Percentiles rank a stretch among this genome's conserved stretches.
Evolutionary conservation across 1,140 invertebrate genomes (phyloP).

Genomic region (Zaprionus taronus): DNA sequence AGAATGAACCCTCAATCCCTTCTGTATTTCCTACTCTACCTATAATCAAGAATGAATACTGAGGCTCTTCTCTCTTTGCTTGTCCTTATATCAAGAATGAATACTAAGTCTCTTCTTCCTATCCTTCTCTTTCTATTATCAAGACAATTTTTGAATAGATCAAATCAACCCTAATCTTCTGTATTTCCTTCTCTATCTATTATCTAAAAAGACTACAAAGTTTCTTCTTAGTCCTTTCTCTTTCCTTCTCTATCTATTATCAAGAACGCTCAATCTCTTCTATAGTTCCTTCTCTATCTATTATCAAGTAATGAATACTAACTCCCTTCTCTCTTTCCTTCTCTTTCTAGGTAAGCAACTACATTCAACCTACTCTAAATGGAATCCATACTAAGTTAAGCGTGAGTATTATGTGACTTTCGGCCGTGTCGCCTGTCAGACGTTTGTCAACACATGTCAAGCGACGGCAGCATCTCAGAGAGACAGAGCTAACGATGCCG

Average conservation of each 20-base stretch:
- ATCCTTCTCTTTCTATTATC: too few relatives aligned
- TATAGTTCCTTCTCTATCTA: too few relatives aligned
- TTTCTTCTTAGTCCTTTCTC: not conserved
- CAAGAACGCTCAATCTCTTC: not conserved
- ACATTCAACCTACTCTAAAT: conserved; percentile 14
- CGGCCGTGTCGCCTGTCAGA: conserved; percentile 65
- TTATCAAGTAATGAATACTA: conserved; percentile 16
- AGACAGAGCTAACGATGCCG: conserved; percentile 56
- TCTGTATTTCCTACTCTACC: not conserved
- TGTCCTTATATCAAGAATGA: too few relatives aligned
- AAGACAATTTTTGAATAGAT: too few relatives aligned
- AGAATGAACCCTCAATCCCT: not conserved
- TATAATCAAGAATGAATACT: too few relatives aligned
- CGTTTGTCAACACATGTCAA: conserved; percentile 78
- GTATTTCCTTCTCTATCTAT: not conserved
- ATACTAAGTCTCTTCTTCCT: too few relatives aligned
- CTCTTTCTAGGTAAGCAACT: conserved; percentile 61
- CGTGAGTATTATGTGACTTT: conserved; percentile 71
- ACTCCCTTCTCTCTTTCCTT: conserved; percentile 8
- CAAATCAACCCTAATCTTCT: too few relatives aligned
- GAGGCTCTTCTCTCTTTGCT: too few relatives aligned
- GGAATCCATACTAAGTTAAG: conserved; percentile 63
- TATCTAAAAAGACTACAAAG: too few relatives aligned
- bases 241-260: not conserved
- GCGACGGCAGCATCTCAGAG: conserved; percentile 9